Conservation (phyloP, 2,888 invertebrate genomes). For the Tachystola acroxantha region DNA sequence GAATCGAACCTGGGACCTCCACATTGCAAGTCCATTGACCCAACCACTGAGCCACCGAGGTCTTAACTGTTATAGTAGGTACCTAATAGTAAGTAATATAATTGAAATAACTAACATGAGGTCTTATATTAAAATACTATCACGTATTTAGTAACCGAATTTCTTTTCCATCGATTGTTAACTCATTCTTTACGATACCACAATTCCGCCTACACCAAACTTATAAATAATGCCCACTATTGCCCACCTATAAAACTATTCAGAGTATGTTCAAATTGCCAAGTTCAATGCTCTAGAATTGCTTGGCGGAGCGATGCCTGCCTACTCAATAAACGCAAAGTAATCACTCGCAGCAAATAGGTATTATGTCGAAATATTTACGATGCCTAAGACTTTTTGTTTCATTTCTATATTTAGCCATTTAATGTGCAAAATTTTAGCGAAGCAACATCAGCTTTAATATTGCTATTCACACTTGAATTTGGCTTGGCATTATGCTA, state of each 20-base stretch:
- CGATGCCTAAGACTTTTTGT: constrained; percentile 56
- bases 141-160: no score
- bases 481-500: constrained; percentile 31
- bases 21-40: no score
- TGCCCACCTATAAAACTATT: no score
- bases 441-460: constrained; percentile 46
- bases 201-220: constrained; percentile 1
- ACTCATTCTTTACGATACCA: no score
- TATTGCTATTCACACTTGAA: constrained; percentile 32
- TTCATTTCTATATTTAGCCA: constrained; percentile 47
- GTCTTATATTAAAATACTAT: no score
- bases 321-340: constrained; percentile 60
- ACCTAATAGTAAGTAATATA: no score
- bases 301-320: constrained; percentile 49
- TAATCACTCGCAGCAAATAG: constrained; percentile 55
- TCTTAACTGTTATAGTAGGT: no score
- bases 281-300: constrained; percentile 64
- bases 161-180: no score
- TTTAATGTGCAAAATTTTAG: constrained; percentile 31
- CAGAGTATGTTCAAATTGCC: constrained; percentile 27
- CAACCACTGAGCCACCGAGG: no score
- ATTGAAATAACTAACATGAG: no score
- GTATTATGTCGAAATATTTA: constrained; percentile 61
- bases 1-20: no score
- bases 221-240: not conserved